phyloP scores from a whole-genome alignment of 64 coral and sea anemone species.

The Montipora sp. region DNA sequence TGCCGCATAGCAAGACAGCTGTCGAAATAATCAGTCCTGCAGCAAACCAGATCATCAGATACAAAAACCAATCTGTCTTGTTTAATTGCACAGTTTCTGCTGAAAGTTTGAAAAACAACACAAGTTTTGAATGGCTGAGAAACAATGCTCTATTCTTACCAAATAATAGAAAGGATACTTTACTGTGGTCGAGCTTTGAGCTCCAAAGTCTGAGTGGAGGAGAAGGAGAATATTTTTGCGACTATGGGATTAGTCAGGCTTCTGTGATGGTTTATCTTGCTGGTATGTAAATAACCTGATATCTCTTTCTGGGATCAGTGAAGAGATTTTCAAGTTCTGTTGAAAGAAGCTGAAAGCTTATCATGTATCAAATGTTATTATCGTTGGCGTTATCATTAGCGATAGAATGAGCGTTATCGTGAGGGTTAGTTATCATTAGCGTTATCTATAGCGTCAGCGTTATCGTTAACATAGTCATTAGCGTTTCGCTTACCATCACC shows the following conservation, averaged over 20 bases:
- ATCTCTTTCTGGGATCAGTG: background rate
- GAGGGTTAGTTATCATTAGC: too few relatives aligned
- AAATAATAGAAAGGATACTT: background rate
- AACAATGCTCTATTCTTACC: background rate
- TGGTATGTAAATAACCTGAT: background rate
- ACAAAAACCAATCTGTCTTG: constrained; percentile 26
- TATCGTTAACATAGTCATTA: too few relatives aligned
- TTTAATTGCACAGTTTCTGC: constrained; percentile 30
- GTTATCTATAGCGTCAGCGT: too few relatives aligned
- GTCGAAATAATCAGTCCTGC: constrained; percentile 22
- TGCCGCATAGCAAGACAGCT: background rate
- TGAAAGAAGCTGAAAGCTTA: too few relatives aligned
- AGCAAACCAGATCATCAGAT: constrained; percentile 23
- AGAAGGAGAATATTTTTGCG: background rate
- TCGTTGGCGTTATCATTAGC: too few relatives aligned
- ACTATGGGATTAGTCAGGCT: background rate
- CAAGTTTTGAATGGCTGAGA: background rate
- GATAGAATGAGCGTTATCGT: too few relatives aligned
- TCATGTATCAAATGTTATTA: too few relatives aligned
- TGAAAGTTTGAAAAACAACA: background rate
- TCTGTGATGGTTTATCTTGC: background rate
- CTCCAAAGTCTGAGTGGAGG: background rate
- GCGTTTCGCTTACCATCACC: too few relatives aligned
- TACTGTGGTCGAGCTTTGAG: constrained; percentile 37
- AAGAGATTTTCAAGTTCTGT: too few relatives aligned